Percentiles rank a stretch among this genome's conserved stretches.
Conservation (phyloP, 2,113 vertebrate species). For the Podocnemis expansa region DNA sequence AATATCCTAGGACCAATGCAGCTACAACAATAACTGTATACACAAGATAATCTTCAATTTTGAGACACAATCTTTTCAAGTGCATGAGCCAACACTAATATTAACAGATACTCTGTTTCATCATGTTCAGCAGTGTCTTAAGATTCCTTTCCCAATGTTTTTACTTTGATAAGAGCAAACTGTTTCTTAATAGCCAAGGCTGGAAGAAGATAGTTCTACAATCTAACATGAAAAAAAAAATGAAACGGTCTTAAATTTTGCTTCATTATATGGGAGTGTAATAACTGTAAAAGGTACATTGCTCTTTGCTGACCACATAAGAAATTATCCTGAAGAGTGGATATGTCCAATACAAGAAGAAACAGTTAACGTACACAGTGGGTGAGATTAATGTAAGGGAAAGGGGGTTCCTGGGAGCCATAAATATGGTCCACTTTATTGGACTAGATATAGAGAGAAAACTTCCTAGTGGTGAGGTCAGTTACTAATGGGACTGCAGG, state of each 20-base stretch:
- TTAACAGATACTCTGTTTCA: background rate
- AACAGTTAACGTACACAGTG: accelerated
- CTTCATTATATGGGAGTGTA: background rate
- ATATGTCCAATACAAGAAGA: accelerated
- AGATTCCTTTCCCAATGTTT: conserved; percentile 10
- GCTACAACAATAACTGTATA: conserved; percentile 21
- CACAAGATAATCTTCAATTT: conserved; percentile 30
- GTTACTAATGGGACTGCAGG: background rate
- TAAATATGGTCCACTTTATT: background rate
- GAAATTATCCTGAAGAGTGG: accelerated
- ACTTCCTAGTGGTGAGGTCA: background rate
- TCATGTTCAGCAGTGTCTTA: background rate
- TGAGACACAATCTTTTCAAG: conserved; percentile 8
- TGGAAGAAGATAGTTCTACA: background rate
- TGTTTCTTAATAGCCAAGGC: conserved; percentile 14
- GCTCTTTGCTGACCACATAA: background rate
- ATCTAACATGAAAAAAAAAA: background rate
- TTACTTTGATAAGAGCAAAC: conserved; percentile 40
- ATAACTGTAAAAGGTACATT: accelerated
- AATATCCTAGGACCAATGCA: background rate
- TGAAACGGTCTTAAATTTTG: background rate
- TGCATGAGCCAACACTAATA: background rate
- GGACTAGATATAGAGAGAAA: background rate
- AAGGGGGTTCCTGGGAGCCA: background rate
- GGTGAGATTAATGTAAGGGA: accelerated